phyloP scores from a whole-genome alignment of 2,888 invertebrate species.

The Rotaria sp. region DNA sequence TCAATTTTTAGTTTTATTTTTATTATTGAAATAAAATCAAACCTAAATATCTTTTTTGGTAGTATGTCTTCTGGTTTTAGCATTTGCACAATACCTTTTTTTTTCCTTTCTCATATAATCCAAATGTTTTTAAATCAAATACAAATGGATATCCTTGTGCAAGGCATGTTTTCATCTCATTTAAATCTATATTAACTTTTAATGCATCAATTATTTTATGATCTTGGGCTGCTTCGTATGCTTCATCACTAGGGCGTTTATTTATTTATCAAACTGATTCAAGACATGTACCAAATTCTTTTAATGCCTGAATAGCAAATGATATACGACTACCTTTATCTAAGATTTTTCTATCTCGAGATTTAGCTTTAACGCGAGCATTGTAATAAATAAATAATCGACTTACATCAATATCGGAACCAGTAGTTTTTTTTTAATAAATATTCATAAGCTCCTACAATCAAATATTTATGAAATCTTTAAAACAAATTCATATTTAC shows the following conservation, averaged over 20 bases:
- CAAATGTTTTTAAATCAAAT: not conserved
- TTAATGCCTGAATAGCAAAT: not conserved
- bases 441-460: conserved; percentile 22
- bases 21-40: not conserved
- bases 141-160: conserved; percentile 21
- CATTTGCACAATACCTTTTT: not conserved
- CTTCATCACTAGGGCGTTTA: not conserved
- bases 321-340: not conserved
- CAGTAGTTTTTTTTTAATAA: not conserved
- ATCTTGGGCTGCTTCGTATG: not conserved
- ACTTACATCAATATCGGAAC: not conserved
- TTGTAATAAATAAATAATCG: conserved; percentile 1
- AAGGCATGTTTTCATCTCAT: conserved; percentile 19
- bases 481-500: not conserved
- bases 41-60: not conserved
- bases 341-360: not conserved
- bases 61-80: not conserved
- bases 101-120: not conserved
- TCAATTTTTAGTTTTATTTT: not conserved
- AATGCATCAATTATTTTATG: not conserved
- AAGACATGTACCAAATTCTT: conserved; percentile 9
- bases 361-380: not conserved
- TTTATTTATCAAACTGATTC: not conserved
- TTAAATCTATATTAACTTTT: not conserved
- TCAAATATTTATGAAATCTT: not conserved